phyloP scores from a whole-genome alignment of 2,113 vertebrate species.

The Melanerpes formicivorus region DNA sequence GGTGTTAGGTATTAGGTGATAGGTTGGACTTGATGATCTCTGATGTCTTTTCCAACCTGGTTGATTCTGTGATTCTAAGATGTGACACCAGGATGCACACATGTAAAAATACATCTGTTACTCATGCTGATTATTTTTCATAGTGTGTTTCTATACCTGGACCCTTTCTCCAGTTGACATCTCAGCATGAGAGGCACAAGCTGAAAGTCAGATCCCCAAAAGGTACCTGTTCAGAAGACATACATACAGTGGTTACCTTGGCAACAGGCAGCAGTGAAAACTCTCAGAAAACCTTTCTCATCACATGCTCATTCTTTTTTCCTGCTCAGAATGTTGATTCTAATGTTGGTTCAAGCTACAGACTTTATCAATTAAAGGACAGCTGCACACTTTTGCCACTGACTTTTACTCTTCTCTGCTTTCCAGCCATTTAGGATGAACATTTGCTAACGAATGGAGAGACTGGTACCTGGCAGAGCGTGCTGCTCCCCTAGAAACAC shows the following conservation, averaged over 20 bases:
- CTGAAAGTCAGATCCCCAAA: not conserved
- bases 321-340: not conserved
- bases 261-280: not conserved
- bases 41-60: no score
- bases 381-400: not conserved
- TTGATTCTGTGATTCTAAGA: not conserved
- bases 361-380: constrained; percentile 22
- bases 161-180: not conserved
- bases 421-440: constrained; percentile 1
- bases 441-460: not conserved
- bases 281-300: not conserved
- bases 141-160: not conserved
- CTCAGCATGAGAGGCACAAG: not conserved
- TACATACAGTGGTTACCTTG: not conserved
- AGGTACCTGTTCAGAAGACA: not conserved
- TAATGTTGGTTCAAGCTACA: not conserved
- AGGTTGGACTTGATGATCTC: no score
- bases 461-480: not conserved
- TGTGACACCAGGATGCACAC: not conserved
- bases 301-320: not conserved
- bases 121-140: not conserved
- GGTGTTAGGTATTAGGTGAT: no score
- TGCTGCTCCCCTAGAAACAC: not conserved
- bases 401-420: not conserved
- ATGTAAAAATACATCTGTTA: not conserved